Base-by-base conservation (phyloP, 1,140 invertebrate genomes). In the Anthonomus grandis region DNA sequence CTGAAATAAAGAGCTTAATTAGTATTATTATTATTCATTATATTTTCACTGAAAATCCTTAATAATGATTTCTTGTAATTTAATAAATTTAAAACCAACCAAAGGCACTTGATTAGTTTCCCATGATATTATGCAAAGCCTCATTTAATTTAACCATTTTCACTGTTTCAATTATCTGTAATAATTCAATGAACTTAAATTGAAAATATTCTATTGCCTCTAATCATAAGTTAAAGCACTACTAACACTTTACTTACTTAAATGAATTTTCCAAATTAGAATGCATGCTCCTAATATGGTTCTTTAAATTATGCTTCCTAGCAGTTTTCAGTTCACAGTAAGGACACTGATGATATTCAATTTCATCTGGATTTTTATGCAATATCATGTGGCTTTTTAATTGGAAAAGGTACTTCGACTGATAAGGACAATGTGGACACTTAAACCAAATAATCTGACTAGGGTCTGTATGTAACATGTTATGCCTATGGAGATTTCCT, bases 271-370 rank as follows among this genome's bases (percentile, higher is more conserved):
- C 38, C 34, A 38, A 42, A 34, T 50, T 31, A 22, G 46, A 18
- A 38, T 57, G 55, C 0, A 57, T 57, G 13, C 25, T 41, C 24
- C 21, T 41, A 25, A 57, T 50, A 27, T 57, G 55, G 25, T 57
- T 27, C 2, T 22, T 57, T 13, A 57, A 50, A 18, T 57, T 57
- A 41, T 57, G 55, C 18, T 57, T 57, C 18, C 55, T 48, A n/a
- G 23, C 42, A 17, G 37, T 44, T 27, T 57, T 57, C 13, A 34
- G 21, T 3, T 57, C 47, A 22, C 55, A 57, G 18, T 50, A 39
- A 2, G 55, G 55, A 18, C 55, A 57, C 19, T 57, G 55, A 21
- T 50, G 50, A 36, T 41, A 57, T 17, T 57, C 10, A 2, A 42
- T 57, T 50, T 57, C 46, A 15, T 57, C 47, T 2, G 55, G 55